These are phyloP conservation scores for Sebastes melanostomus DNA, from an alignment of 2,797 vertebrate species.

Conservation along the genomic window DNA sequence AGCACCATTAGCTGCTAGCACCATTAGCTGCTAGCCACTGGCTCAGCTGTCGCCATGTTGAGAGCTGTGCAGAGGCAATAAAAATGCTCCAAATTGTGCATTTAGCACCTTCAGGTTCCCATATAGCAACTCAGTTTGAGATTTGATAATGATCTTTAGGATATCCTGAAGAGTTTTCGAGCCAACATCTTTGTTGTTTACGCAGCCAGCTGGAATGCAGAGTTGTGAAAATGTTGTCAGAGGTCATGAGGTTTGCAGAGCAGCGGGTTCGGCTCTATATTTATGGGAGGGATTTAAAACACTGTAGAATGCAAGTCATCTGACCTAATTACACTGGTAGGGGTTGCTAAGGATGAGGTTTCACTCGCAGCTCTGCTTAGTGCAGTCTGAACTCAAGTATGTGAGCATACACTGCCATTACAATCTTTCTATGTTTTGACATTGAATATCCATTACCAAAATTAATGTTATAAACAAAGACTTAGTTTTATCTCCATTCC, in stretches of 20 bases:
- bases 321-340: constrained; percentile 75
- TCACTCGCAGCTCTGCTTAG: constrained; percentile 43
- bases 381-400: constrained; percentile 18
- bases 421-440: not conserved
- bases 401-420: not conserved
- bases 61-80: too few species aligned
- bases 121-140: not conserved
- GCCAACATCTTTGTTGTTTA: constrained; percentile 22
- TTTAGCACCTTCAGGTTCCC: not conserved
- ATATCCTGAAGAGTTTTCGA: not conserved
- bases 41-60: too few species aligned
- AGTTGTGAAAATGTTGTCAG: constrained; percentile 54
- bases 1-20: too few species aligned
- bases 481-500: not conserved
- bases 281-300: constrained; percentile 74
- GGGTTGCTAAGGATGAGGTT: constrained; percentile 67
- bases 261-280: constrained; percentile 66
- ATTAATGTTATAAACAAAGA: not conserved
- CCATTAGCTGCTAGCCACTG: too few species aligned
- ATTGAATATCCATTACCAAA: not conserved
- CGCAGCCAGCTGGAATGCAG: constrained; percentile 39
- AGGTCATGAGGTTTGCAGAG: constrained; percentile 65
- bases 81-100: too few species aligned
- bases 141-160: not conserved
- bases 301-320: constrained; percentile 71